Evolutionary conservation across 2,888 invertebrate species (phyloP), one percentile per base, ranked within the genome.

Genomic region (Anthrax anthrax): DNA sequence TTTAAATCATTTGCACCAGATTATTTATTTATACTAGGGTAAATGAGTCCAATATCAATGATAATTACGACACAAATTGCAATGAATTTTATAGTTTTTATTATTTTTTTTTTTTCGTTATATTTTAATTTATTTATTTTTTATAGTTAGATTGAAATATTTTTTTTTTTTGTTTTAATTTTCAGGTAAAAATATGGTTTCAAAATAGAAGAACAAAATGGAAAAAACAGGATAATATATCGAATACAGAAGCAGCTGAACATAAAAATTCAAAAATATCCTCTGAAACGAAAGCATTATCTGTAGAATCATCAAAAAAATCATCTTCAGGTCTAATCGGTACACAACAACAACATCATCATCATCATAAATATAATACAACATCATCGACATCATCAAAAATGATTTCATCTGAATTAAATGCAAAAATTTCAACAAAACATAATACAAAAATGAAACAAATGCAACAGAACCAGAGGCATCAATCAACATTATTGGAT

Each of bases 181-280:
- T 63, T 0, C 45, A 67, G 67, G 66, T 67, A 3, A 66, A 67
- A 60, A 67, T 67, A 47, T 66, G 68, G 67, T 68, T 68, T 57
- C 67, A 68, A 60, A 68, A 68, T 55, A 64, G 67, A 18, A 61
- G 67, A 47, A 67, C 67, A 49, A 67, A 67, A 54, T 67, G 92
- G 67, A 94, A 92, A 72, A 92, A 92, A 66, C 90, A 90, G 65
- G 92, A 92, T 70, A 90, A 90, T 70, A 82, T 91, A 46, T 80
- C 83, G 50, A 89, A 86, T 63, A 83, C 88, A 17, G 90, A 91
- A 65, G 86, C 85, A 3, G 85, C 88, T 1, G 90, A 88, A 60
- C 77, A 85, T 62, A 86, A 86, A 47, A 47, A 53, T 6, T 43
- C 48, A 32, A 49, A 39, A 32, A 9, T 37, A 39, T 36, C 36